Conservation (phyloP, 2,888 invertebrate species). For the Amphipyra tragopoginis region DNA sequence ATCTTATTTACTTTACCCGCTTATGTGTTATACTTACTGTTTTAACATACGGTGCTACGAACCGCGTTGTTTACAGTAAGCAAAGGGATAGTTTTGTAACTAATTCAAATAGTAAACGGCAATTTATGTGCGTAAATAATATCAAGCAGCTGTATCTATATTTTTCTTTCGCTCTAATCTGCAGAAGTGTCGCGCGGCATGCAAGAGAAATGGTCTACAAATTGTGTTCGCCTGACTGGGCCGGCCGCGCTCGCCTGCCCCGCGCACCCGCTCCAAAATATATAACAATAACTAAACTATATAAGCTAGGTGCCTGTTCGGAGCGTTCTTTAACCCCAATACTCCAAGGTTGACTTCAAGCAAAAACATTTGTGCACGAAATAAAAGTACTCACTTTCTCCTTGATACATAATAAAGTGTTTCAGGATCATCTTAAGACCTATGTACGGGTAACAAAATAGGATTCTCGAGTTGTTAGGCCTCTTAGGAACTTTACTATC, state of each 20-base stretch:
- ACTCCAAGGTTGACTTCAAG: slow-evolving; percentile 38
- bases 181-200: slow-evolving; percentile 77
- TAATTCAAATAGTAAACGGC: slow-evolving; percentile 24
- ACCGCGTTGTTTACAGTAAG: slow-evolving; percentile 4
- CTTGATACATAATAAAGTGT: slow-evolving; percentile 27
- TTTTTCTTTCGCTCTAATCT: slow-evolving; percentile 73
- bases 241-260: slow-evolving; percentile 60
- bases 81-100: slow-evolving; percentile 7
- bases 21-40: slow-evolving; percentile 6
- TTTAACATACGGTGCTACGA: background rate
- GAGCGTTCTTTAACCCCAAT: slow-evolving; percentile 42
- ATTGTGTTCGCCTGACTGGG: slow-evolving; percentile 79
- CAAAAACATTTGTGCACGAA: slow-evolving; percentile 31
- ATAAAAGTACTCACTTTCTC: slow-evolving; percentile 32
- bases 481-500: background rate
- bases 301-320: slow-evolving; percentile 39
- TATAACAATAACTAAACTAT: slow-evolving; percentile 53
- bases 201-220: slow-evolving; percentile 84
- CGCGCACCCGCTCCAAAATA: slow-evolving; percentile 59
- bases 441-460: slow-evolving; percentile 20
- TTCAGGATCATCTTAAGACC: slow-evolving; percentile 9
- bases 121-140: slow-evolving; percentile 41
- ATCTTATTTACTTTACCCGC: slow-evolving; percentile 4
- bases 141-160: slow-evolving; percentile 65
- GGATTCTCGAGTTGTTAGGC: slow-evolving; percentile 2